These are phyloP conservation scores for Erebia palarica DNA, from an alignment of 2,888 invertebrate genomes.

Conservation along the genomic window DNA sequence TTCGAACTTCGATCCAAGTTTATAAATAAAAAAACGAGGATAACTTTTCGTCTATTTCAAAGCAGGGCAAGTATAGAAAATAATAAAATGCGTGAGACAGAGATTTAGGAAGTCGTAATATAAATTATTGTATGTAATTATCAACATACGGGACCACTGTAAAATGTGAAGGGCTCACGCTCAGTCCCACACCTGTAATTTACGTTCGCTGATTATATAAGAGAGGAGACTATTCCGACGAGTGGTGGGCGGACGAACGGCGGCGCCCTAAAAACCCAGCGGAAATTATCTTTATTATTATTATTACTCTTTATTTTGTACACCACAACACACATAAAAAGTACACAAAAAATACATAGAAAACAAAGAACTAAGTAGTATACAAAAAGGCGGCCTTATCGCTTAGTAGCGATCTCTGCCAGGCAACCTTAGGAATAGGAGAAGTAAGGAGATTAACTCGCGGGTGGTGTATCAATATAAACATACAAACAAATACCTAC, in stretches of 20 bases:
- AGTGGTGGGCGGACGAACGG: conserved; percentile 36
- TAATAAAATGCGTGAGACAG: not conserved
- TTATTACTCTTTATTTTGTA: no score
- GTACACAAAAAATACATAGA: no score
- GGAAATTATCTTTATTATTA: conserved; percentile 23
- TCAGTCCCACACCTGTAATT: conserved; percentile 28
- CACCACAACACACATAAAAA: no score
- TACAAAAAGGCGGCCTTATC: no score
- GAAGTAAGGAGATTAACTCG: no score
- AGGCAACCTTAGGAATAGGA: no score
- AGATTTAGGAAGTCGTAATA: not conserved
- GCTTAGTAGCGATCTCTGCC: no score
- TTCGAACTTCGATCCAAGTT: not conserved
- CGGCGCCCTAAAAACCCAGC: conserved; percentile 37
- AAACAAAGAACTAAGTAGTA: no score
- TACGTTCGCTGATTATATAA: conserved; percentile 31
- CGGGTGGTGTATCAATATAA: no score
- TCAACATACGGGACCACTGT: conserved; percentile 8
- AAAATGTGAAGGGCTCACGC: conserved; percentile 10
- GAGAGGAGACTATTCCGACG: conserved; percentile 22
- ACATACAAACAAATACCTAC: no score
- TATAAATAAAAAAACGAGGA: not conserved
- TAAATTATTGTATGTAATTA: conserved; percentile 3
- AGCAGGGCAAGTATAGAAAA: not conserved
- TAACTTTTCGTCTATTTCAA: not conserved